Percentiles rank a stretch among this genome's conserved stretches.
Evolutionary conservation across 2,888 invertebrate species (phyloP).

Genomic region (Bhutanitis thaidina): DNA sequence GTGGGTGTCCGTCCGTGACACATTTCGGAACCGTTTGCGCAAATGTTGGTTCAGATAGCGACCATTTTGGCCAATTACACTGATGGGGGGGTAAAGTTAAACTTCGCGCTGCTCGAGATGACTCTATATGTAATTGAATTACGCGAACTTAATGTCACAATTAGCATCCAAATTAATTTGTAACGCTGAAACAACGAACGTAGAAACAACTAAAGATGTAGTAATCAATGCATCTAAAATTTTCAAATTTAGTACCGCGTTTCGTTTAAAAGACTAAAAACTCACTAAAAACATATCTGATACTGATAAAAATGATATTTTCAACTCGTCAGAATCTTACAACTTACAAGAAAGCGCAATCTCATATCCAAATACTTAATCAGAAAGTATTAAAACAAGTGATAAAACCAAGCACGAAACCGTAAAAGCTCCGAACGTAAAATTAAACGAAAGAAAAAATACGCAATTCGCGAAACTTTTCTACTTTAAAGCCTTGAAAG

Average conservation of each 20-base stretch:
- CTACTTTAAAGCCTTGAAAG: conserved; percentile 49
- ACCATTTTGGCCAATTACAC: conserved; percentile 10
- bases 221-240: too few relatives aligned
- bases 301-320: too few relatives aligned
- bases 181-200: too few relatives aligned
- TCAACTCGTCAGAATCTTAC: not conserved
- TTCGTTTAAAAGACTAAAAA: too few relatives aligned
- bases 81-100: not conserved
- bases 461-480: conserved; percentile 42
- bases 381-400: conserved; percentile 46
- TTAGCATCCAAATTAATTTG: not conserved
- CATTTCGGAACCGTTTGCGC: conserved; percentile 53
- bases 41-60: conserved; percentile 35
- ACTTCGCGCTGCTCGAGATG: not conserved
- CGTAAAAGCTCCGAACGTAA: conserved; percentile 53
- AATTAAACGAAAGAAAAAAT: conserved; percentile 53
- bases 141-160: not conserved
- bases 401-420: conserved; percentile 57
- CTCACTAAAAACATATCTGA: too few relatives aligned
- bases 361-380: conserved; percentile 37
- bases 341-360: conserved; percentile 13
- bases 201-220: too few relatives aligned
- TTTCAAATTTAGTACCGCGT: too few relatives aligned
- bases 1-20: conserved; percentile 50
- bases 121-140: not conserved